Conservation (phyloP, 2,888 invertebrate species). For the Meganola albula region DNA sequence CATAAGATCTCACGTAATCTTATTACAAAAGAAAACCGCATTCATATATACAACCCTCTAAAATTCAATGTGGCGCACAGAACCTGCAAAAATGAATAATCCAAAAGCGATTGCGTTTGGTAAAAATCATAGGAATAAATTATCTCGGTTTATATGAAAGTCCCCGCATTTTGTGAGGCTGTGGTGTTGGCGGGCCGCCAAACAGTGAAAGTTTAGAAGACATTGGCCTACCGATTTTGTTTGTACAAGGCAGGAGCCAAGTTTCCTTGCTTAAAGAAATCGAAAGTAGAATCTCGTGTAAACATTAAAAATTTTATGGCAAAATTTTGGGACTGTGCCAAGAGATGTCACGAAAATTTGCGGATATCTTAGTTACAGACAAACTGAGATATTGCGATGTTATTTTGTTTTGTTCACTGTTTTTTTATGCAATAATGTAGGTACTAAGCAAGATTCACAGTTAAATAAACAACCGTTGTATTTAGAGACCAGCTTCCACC, state of each 20-base stretch:
- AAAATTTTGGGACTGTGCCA: slow-evolving; percentile 24
- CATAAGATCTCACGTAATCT: slow-evolving; percentile 16
- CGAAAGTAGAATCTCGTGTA: slow-evolving; percentile 50
- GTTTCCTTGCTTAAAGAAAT: slow-evolving; percentile 46
- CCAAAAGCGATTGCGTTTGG: slow-evolving; percentile 32
- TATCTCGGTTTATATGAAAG: slow-evolving; percentile 58
- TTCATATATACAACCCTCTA: slow-evolving; percentile 26
- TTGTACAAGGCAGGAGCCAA: slow-evolving; percentile 55
- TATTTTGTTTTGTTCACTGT: slow-evolving; percentile 14
- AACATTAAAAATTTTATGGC: slow-evolving; percentile 49
- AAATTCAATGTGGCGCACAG: slow-evolving; percentile 31
- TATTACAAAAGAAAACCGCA: slow-evolving; percentile 20
- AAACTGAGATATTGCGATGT: slow-evolving; percentile 18
- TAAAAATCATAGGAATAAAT: slow-evolving; percentile 55
- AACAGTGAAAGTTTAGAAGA: slow-evolving; percentile 67
- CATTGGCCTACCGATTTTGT: slow-evolving; percentile 67
- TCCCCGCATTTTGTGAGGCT: slow-evolving; percentile 48
- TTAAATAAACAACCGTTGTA: too few species aligned
- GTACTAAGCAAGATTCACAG: too few species aligned
- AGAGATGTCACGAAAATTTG: slow-evolving; percentile 16
- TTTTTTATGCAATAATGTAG: too few species aligned
- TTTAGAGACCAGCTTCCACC: too few species aligned
- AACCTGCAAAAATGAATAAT: slow-evolving; percentile 30
- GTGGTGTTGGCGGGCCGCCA: slow-evolving; percentile 58
- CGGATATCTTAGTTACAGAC: slow-evolving; percentile 18